Base-by-base conservation (phyloP, 2,113 vertebrate genomes). In the human region DNA sequence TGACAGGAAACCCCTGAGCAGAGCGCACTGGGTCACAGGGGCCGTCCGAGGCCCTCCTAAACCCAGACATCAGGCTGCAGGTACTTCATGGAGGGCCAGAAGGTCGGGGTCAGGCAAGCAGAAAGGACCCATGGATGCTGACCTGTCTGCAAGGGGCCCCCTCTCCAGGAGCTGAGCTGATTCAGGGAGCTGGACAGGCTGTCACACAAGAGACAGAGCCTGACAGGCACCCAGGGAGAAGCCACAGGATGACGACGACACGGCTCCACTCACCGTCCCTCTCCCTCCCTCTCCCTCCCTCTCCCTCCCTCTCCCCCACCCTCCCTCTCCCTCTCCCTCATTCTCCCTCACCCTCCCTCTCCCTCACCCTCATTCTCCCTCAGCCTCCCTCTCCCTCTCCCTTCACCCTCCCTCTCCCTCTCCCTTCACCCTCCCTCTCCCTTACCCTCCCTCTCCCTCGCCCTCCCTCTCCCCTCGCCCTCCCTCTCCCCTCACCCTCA, bases 101-200 rank as follows among this genome's bases (percentile, higher is more conserved):
- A 27, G 3, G 32, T 13, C 11, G 6, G 35, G 75, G 64, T 84
- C 93, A 50, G 70, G 32, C 5, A 13, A 4, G 17, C 8, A 5
- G 57, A 30, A 40, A 17, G 82, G 25, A 9, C 23, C 1, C 0
- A 13, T 0, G 4, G 43, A 40, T 27, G 40, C 80, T 2, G 1
- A 5, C 0, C 52, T 20, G n/a, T 4, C 59, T 14, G 20, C 13
- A 4, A 70, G 66, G 18, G 0, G 8, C 27, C n/a, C 70, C 66
- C 50, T 32, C 22, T 11, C 32, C 40, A 0, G 2, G n/a, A 59
- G 61, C 55, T 0, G 12, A 23, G 84, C 50, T 22, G 57, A 35
- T 4, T 18, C 64, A 1, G 0, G 70, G 61, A 5, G 17, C 3
- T 0, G 4, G 35, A 27, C 25, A 6, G 9, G 16, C 1, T 8